Base-by-base conservation (phyloP, 2,888 invertebrate genomes). In the Pandemis cinnamomeana region DNA sequence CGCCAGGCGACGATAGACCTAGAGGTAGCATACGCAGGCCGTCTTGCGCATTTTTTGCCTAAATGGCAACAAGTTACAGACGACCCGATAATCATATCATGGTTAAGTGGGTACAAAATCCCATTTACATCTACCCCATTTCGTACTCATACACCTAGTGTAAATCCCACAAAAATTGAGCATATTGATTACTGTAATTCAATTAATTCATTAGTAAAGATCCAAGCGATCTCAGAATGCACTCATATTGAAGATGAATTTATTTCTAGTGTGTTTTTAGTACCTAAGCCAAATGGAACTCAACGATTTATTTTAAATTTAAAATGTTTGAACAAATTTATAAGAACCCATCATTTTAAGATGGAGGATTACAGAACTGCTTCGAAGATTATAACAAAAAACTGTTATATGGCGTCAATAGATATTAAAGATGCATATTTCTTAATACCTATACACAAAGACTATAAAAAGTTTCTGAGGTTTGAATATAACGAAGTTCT, bases 381-480 rank as follows among this genome's bases (percentile, higher is more conserved):
- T 5, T 13, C 51, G 6, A 51, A 51, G n/a, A n/a, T 51, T n/a
- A 51, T 51, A 5, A 51, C 51, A 4, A 51, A 51, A 5, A n/a
- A 13, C 13, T 51, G 51, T 10, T 48, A 48, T 48, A 48, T 48
- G 48, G 48, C 48, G 13, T 48, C 48, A 48, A 10, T 48, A 13
- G 77, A 76, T 60, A 46, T 75, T 36, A 77, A 75, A 64, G 77
- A 78, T 10, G 76, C 77, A 5, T 77, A 74, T 64, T 77, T 77
- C 63, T 71, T 78, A 13, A 15, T 78, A 71, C 36, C 55, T n/a
- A 53, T 53, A 5, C 15, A n/a, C n/a, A 15, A 53, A 53, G 8
- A 8, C 5, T n/a, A 53, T 15, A 53, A 15, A 53, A 53, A 53
- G 15, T 53, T n/a, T 11, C 5, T 80, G 10, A 46, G 78, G 8